Evolutionary conservation across 2,888 invertebrate species (phyloP), one percentile per base, ranked within the genome.

Genomic region (Ephialtes manifestator): DNA sequence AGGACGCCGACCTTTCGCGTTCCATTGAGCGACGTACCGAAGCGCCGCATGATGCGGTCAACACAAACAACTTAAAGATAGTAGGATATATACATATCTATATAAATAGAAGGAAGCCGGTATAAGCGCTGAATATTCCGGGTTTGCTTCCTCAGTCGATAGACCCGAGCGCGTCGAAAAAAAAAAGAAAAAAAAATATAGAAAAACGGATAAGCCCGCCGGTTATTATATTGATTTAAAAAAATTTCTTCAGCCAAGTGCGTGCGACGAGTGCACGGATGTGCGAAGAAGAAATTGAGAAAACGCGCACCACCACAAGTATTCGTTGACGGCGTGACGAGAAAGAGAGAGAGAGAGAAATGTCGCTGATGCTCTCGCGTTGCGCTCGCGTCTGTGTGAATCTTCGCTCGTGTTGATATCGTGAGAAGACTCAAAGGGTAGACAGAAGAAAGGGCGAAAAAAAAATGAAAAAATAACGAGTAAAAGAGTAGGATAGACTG

Each of bases 211-310:
- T 87, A 79, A 86, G 86, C 87, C 48, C 83, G 84, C 87, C 43
- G 18, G 80, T 86, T 85, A 81, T 87, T 89, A 92, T 92, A 92
- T 92, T 92, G 92, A 92, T 92, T 92, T 92, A 91, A 87, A 89
- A 88, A 91, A 91, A 92, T 92, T 92, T 92, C 92, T 90, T 91
- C 88, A 89, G 85, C 89, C 89, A 89, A 89, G 87, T 88, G 87
- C 86, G 86, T 87, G 88, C 88, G 84, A 67, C 88, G 84, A 67
- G 80, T 80, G 74, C 75, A 70, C 79, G 79, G 75, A 79, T 75
- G 60, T 48, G 87, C 89, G 87, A 86, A 87, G 80, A 80, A 87
- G 87, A 71, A 75, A 74, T 74, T 82, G n/a, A 81, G 86, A 90
- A 87, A 39, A 85, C 87, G 87, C 75, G 31, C 20, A 58, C 55